A percentile compares a stretch with the other conserved stretches of the same genome.
Conservation (phyloP, 2,888 invertebrate species). For the Philaethria dido region DNA sequence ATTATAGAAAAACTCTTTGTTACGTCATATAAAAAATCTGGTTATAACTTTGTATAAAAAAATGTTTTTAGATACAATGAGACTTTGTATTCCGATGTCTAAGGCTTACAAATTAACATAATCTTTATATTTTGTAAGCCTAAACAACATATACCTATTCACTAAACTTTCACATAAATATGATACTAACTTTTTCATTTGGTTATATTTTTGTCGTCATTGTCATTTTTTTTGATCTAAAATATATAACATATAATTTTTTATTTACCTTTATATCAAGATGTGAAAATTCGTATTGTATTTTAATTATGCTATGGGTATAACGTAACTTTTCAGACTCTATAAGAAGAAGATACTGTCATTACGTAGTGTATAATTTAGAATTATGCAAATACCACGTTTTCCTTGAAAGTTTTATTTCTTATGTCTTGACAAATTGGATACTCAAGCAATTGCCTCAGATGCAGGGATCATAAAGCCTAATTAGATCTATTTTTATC, state of each 20-base stretch:
- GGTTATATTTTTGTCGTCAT: no score
- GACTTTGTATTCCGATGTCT: not conserved
- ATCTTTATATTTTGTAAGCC: not conserved
- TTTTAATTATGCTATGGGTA: not conserved
- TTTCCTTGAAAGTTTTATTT: not conserved
- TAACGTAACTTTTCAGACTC: not conserved
- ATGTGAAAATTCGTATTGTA: no score
- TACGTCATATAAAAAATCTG: no score
- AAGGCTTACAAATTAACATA: not conserved
- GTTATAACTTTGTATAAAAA: no score
- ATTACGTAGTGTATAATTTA: conserved; percentile 1
- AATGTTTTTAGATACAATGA: not conserved
- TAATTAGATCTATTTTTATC: conserved; percentile 13
- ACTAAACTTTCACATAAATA: no score
- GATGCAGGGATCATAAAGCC: conserved; percentile 14
- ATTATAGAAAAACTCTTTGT: no score
- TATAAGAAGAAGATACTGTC: not conserved
- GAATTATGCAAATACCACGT: conserved; percentile 7
- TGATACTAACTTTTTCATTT: no score
- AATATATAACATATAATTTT: no score
- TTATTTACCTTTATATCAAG: not conserved
- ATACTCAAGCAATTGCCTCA: conserved; percentile 1
- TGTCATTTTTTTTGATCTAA: no score
- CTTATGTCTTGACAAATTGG: not conserved
- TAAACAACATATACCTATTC: no score